phyloP scores from a whole-genome alignment of 2,113 vertebrate species.

The Mormyrus iriodes region DNA sequence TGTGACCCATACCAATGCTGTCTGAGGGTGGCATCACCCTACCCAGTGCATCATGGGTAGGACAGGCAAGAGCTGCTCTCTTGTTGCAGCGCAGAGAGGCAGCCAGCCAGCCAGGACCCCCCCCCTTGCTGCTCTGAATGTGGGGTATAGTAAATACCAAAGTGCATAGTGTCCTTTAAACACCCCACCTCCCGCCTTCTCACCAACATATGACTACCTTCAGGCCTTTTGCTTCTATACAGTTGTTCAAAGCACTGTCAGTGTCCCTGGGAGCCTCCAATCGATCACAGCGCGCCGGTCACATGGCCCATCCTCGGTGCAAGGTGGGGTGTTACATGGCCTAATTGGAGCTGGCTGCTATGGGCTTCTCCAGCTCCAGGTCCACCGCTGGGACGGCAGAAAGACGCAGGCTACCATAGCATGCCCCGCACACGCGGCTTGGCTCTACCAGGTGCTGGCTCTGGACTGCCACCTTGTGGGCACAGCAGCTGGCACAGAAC shows the following conservation, averaged over 20 bases:
- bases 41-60: background rate
- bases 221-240: background rate
- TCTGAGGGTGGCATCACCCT: background rate
- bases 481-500: slow-evolving; percentile 93
- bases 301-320: background rate
- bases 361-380: slow-evolving; percentile 84
- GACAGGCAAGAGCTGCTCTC: background rate
- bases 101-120: background rate
- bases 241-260: background rate
- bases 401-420: slow-evolving; percentile 80
- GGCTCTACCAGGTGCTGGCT: slow-evolving; percentile 95
- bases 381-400: slow-evolving; percentile 61
- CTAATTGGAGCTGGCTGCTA: slow-evolving; percentile 86
- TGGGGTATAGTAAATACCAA: background rate
- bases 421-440: slow-evolving; percentile 83
- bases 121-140: background rate
- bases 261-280: background rate
- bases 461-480: slow-evolving; percentile 95
- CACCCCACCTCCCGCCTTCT: background rate
- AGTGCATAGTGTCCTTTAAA: background rate
- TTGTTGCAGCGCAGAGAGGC: background rate
- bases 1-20: background rate
- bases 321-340: background rate
- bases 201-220: background rate
- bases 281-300: background rate